Evolutionary conservation across 2,888 invertebrate species (phyloP), one percentile per base, ranked within the genome.

Genomic region (Caradrina kadenii): DNA sequence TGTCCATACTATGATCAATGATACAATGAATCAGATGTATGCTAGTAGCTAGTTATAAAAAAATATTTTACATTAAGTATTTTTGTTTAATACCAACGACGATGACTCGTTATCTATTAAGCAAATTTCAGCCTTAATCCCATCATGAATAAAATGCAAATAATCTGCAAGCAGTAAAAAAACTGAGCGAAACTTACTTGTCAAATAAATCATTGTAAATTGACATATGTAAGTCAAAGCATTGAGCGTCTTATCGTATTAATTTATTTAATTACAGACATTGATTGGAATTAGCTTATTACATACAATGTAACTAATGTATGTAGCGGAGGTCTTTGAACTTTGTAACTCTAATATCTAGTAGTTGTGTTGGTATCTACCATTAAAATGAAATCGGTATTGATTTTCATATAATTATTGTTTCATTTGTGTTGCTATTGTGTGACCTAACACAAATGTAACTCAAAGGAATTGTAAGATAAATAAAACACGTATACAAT

Each of bases 181-280:
- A 67, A 45, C 21, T 13, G 15, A 59, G 50, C 58, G 31, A 13
- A 45, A 59, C n/a, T 52, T 1, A n/a, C 31, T 52, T 19, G 31
- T 52, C n/a, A 13, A n/a, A 67, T 52, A 68, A 45, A 31, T 68
- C 49, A 68, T 58, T 35, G 58, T 19, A 4, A n/a, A 59, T 52
- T 45, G 60, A 60, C 42, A 69, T 52, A 50, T n/a, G n/a, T n/a
- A 50, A 31, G 68, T 58, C 67, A 8, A 49, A 58, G 67, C 31
- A 59, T 8, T 59, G 21, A 68, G 42, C 52, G 42, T 45, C 68
- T 35, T 22, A 22, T 45, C 50, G 50, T 52, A 59, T 52, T 50
- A 45, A 68, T 69, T 22, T 13, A 8, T 68, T 68, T 52, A 31
- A 61, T 35, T 53, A 35, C 45, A 45, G 45, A 60, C 69, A 45